phyloP scores from a whole-genome alignment of 2,888 invertebrate genomes.

The Hofmannophila pseudospretella region DNA sequence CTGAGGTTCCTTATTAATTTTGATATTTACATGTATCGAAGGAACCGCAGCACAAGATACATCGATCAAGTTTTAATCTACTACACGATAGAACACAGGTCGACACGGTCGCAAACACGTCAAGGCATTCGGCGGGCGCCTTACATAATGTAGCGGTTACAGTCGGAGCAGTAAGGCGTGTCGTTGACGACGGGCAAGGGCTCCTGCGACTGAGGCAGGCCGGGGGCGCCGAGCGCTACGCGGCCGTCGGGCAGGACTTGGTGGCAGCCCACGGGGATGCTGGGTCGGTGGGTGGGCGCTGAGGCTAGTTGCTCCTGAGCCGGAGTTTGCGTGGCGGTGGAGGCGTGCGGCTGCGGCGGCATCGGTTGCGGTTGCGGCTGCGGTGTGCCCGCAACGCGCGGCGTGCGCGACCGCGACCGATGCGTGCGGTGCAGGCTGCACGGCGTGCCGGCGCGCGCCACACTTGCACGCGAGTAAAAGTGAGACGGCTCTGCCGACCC shows the following conservation, averaged over 20 bases:
- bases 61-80: slow-evolving; percentile 42
- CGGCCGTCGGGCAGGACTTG: slow-evolving; percentile 70
- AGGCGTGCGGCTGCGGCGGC: slow-evolving; percentile 36
- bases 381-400: slow-evolving; percentile 64
- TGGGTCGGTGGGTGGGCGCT: slow-evolving; percentile 61
- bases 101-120: slow-evolving; percentile 76
- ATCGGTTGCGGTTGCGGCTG: slow-evolving; percentile 31
- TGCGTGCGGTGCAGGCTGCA: slow-evolving; percentile 75
- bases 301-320: slow-evolving; percentile 44
- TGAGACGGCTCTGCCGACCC: slow-evolving; percentile 73
- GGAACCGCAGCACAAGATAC: slow-evolving; percentile 41
- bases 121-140: slow-evolving; percentile 75
- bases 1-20: slow-evolving; percentile 24
- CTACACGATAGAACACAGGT: slow-evolving; percentile 61
- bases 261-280: slow-evolving; percentile 77
- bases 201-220: slow-evolving; percentile 40
- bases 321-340: slow-evolving; percentile 63
- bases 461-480: slow-evolving; percentile 88
- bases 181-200: slow-evolving; percentile 71
- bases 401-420: slow-evolving; percentile 62
- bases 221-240: slow-evolving; percentile 63
- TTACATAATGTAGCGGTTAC: slow-evolving; percentile 93
- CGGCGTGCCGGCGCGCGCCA: slow-evolving; percentile 83
- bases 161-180: slow-evolving; percentile 87
- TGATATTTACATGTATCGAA: slow-evolving; percentile 8